Evolutionary conservation across 2,888 invertebrate genomes (phyloP), one percentile per base, ranked within the genome.

Genomic region (Dryococelus australis): DNA sequence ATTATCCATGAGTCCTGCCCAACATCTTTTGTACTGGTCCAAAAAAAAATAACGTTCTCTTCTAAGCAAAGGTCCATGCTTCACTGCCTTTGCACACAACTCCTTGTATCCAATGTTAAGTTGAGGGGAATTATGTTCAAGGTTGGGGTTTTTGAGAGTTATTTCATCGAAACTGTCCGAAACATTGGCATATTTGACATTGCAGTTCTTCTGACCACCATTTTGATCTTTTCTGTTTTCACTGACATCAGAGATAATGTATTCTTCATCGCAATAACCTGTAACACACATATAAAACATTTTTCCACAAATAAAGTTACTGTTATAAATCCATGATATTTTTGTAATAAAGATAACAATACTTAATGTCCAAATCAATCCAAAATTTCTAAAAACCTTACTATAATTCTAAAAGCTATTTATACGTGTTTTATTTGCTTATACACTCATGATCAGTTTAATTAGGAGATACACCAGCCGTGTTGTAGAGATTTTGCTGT

Each of bases 31-130:
- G 26, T 88, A 89, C 65, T 90, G 90, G 43, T 91, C 91, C 86
- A 91, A 88, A 86, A 91, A 91, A 51, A 91, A 88, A 85, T 90
- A 90, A 86, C 90, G 90, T 88, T 91, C 90, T 84, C 90, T 90
- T n/a, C 90, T 88, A 80, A 89, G 88, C 24, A 91, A 89, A 0
- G 89, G 88, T 1, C 91, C 91, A 88, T 89, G 90, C 87, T 91
- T 91, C 79, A 88, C 85, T 20, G 90, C 89, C 43, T 87, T 88
- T 16, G 81, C 51, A 13, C 84, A 53, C 10, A 88, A 79, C 47
- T 88, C 87, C 13, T 26, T 87, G 43, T 35, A 87, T 16, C 65
- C 16, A 10, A 65, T 65, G 65, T 65, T 65, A 20, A 65, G 10
- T 65, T 65, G 65, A 8, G 65, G 8, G 65, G 13, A 65, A 10